These are phyloP conservation scores for Hyles lineata DNA, from an alignment of 2,888 invertebrate genomes.

Conservation along the genomic window DNA sequence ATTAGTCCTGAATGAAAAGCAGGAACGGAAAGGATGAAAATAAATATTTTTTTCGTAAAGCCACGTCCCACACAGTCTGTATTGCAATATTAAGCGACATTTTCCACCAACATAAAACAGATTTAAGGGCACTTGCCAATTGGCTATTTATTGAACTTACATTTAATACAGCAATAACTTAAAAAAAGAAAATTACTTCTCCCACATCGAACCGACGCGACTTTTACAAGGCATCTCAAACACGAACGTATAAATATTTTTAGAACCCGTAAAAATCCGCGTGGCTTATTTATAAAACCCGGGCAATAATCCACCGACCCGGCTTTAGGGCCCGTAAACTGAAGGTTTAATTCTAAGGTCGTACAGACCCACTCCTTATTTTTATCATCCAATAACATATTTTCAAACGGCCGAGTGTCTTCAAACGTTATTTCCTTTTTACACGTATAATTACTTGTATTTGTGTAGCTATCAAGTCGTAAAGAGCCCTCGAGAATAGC, in stretches of 20 bases:
- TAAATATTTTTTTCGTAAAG: too few relatives aligned
- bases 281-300: conserved; percentile 43
- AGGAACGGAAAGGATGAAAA: too few relatives aligned
- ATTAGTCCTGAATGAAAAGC: too few relatives aligned
- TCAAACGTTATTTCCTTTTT: conserved; percentile 40
- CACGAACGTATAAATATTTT: conserved; percentile 1
- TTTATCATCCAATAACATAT: conserved; percentile 52
- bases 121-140: too few relatives aligned
- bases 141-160: too few relatives aligned
- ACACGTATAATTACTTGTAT: conserved; percentile 63
- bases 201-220: background rate
- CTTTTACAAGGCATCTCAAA: background rate
- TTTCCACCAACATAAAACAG: too few relatives aligned
- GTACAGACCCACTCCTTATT: conserved; percentile 38
- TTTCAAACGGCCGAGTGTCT: conserved; percentile 43
- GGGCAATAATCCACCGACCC: conserved; percentile 49
- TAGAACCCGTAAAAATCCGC: background rate
- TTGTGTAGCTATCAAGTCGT: conserved; percentile 58
- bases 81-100: too few relatives aligned
- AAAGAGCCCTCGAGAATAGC: conserved; percentile 63
- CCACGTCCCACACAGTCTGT: too few relatives aligned
- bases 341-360: conserved; percentile 48
- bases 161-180: background rate
- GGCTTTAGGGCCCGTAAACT: conserved; percentile 47
- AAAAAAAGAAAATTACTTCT: background rate